phyloP scores from a whole-genome alignment of 2,113 vertebrate genomes.

The Siniperca knerii region DNA sequence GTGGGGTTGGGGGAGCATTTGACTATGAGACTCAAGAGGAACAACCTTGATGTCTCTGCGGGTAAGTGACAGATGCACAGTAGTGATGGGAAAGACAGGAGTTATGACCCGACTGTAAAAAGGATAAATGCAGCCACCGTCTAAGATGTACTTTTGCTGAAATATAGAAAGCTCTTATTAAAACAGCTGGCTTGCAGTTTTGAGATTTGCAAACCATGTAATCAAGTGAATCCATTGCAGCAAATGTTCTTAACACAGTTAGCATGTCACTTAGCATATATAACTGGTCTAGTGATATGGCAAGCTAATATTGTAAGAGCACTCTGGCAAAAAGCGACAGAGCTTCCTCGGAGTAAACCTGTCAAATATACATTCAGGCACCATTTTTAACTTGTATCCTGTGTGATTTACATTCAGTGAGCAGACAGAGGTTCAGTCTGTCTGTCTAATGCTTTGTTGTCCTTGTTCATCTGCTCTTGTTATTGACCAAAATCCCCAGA shows the following conservation, averaged over 20 bases:
- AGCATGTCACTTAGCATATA: conserved; percentile 23
- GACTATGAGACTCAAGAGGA: conserved; percentile 44
- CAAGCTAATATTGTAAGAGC: neutral
- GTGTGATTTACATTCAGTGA: conserved; percentile 26
- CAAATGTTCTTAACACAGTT: conserved; percentile 23
- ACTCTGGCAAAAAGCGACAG: neutral
- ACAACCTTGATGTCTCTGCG: conserved; percentile 55
- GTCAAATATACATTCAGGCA: neutral
- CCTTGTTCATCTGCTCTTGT: conserved; percentile 29
- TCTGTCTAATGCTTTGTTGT: conserved; percentile 12
- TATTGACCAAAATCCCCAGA: conserved; percentile 35
- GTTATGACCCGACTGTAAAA: conserved; percentile 62
- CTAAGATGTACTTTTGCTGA: conserved; percentile 44
- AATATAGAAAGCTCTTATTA: conserved; percentile 22
- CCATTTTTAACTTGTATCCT: neutral
- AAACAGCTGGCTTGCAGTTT: conserved; percentile 70
- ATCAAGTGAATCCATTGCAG: conserved; percentile 55
- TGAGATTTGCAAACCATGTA: conserved; percentile 62
- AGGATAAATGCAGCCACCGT: conserved; percentile 53
- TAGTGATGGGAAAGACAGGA: conserved; percentile 54
- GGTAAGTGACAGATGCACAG: conserved; percentile 67
- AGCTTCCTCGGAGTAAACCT: neutral
- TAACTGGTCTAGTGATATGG: neutral
- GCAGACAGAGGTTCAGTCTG: conserved; percentile 7
- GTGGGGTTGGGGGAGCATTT: conserved; percentile 24